Conservation (phyloP, 2,888 invertebrate species). For the Xestia sexstrigata region DNA sequence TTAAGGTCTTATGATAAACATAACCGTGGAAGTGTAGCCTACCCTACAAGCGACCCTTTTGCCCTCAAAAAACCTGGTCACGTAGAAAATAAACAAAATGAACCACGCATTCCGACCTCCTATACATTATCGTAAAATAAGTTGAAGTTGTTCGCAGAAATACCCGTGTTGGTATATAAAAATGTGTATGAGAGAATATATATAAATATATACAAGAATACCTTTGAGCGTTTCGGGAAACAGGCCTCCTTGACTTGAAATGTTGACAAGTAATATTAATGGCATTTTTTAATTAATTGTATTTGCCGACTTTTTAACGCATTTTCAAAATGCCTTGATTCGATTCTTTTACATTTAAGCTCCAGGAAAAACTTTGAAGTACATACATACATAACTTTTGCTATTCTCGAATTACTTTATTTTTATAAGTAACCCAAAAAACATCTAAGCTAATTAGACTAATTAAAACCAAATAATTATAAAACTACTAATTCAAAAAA, state of each 20-base stretch:
- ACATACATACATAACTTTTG: accelerated
- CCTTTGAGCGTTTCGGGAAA: background rate
- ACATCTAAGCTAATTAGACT: background rate
- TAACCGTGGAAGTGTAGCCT: constrained; percentile 1
- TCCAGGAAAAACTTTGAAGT: background rate
- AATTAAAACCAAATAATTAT: background rate
- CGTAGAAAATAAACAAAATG: constrained; percentile 61
- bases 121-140: constrained; percentile 54
- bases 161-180: constrained; percentile 17
- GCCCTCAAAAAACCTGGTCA: constrained; percentile 44
- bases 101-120: constrained; percentile 37
- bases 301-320: background rate
- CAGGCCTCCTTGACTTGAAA: background rate
- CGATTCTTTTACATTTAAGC: background rate
- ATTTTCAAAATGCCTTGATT: background rate
- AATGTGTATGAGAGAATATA: background rate
- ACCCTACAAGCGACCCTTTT: constrained; percentile 21
- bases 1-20: constrained; percentile 23
- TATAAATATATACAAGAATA: background rate
- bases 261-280: constrained; percentile 4
- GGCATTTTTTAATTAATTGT: background rate
- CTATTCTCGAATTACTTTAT: background rate
- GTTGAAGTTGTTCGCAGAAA: constrained; percentile 27
- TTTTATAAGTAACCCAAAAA: too few species aligned
- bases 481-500: too few species aligned